phyloP scores from a whole-genome alignment of 2,888 invertebrate species.

The Drepanosiphum platanoidis region DNA sequence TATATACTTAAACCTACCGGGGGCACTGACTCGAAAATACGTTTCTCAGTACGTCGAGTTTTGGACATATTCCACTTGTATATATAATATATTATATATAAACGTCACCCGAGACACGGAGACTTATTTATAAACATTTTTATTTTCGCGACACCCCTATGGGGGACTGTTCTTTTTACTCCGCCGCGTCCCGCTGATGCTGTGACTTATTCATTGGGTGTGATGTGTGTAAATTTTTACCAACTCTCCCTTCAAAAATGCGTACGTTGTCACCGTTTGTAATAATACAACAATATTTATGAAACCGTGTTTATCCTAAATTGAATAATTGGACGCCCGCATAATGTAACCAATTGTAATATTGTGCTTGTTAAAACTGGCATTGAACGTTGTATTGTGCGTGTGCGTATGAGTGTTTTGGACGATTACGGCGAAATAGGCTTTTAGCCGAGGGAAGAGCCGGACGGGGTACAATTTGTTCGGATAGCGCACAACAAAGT shows the following conservation, averaged over 20 bases:
- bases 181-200: neutral
- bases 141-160: conserved; percentile 18
- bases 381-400: conserved; percentile 19
- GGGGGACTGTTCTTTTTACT: neutral
- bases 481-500: neutral
- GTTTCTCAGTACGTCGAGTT: neutral
- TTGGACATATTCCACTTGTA: conserved; percentile 1
- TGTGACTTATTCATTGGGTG: neutral
- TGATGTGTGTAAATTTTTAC: conserved; percentile 11
- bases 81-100: neutral
- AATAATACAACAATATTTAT: conserved; percentile 60
- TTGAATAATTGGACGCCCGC: conserved; percentile 62
- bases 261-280: conserved; percentile 42
- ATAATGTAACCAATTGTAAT: conserved; percentile 60
- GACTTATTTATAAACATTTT: neutral
- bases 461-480: conserved; percentile 5
- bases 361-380: conserved; percentile 50
- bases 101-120: neutral
- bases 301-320: conserved; percentile 58
- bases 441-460: conserved; percentile 4
- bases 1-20: neutral
- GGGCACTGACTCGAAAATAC: neutral
- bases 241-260: conserved; percentile 56
- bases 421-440: conserved; percentile 48
- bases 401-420: too few species aligned